Base-by-base conservation (phyloP, 53 echinoderm and acorn worm species). In the Holothuria scabra region DNA sequence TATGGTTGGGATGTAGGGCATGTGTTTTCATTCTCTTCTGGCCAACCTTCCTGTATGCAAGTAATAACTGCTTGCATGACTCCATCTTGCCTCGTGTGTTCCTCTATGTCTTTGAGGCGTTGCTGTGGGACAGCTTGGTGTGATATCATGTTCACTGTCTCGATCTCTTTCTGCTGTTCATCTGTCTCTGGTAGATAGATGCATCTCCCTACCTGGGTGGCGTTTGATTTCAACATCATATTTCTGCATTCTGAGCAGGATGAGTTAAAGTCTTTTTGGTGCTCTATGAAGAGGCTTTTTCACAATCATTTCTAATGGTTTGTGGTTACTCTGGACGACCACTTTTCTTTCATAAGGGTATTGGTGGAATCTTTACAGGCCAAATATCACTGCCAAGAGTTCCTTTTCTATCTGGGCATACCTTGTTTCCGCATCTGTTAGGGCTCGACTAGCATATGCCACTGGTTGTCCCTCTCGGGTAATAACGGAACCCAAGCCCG, bases 391-490 rank as follows among this genome's bases (percentile, higher is more conserved):
- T 5, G 74, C 55, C 18, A 52, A 46, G 14, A 74, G 32, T 56
- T 84, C 37, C 33, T 67, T 35, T 56, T 72, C 59, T 11, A 59
- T 72, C 57, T 72, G 72, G 8, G 58, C 21, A 24, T 59, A 71
- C 72, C 68, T 37, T 1, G 52, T 76, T 20, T 62, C 76, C 16
- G 65, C 12, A 29, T 61, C 79, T 28, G 65, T 63, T 10, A 76
- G 60, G 1, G 87, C 87, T 25, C 86, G n/a, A 49, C 79, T 86
- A n/a, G 86, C 62, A 49, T 86, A 86, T 46, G 80, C 65, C n/a
- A 86, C 34, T 18, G 87, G 81, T 66, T 87, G 81, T 5, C 81
- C 87, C 8, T 81, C 80, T 22, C 81, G 87, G 21, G 80, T 65
- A 7, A 87, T 49, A 5, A 59, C 87, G 52, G 65, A 66, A 20